phyloP scores from a whole-genome alignment of 1,140 invertebrate genomes.

The Ditylenchus dipsaci region DNA sequence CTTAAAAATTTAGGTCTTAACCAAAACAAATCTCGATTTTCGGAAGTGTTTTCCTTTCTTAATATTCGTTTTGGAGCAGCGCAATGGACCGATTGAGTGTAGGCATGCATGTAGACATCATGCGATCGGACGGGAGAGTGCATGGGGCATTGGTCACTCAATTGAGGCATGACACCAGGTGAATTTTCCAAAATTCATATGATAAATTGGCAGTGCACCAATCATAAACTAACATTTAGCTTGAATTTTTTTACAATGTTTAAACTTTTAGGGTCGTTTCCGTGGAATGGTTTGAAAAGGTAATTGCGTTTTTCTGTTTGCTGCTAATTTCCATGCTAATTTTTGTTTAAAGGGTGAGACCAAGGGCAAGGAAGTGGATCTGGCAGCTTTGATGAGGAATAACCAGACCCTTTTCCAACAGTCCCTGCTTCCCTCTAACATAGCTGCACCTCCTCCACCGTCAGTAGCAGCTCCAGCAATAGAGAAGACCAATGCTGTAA shows the following conservation, averaged over 20 bases:
- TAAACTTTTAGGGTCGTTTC: slow-evolving; percentile 9
- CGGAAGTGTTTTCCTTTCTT: no score
- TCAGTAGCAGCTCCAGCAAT: background rate
- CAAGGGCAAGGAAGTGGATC: slow-evolving; percentile 91
- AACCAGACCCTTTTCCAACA: slow-evolving; percentile 32
- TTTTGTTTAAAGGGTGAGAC: slow-evolving; percentile 72
- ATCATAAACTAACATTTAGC: no score
- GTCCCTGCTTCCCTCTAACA: background rate
- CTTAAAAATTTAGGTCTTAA: no score
- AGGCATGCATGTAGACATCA: slow-evolving; percentile 38
- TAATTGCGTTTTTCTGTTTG: background rate
- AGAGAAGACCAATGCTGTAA: background rate
- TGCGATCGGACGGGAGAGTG: slow-evolving; percentile 37
- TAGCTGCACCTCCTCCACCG: background rate
- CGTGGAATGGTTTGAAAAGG: slow-evolving; percentile 45
- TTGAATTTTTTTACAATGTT: no score
- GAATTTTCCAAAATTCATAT: no score
- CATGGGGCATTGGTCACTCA: slow-evolving; percentile 32
- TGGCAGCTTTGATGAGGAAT: slow-evolving; percentile 30
- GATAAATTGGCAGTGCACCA: no score
- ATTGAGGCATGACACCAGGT: slow-evolving; percentile 11
- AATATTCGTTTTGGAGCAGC: background rate
- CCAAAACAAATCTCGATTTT: no score
- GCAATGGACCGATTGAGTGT: slow-evolving; percentile 29
- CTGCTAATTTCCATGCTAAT: background rate